Base-by-base conservation (phyloP, 2,113 vertebrate species). In the Panthera uncia region DNA sequence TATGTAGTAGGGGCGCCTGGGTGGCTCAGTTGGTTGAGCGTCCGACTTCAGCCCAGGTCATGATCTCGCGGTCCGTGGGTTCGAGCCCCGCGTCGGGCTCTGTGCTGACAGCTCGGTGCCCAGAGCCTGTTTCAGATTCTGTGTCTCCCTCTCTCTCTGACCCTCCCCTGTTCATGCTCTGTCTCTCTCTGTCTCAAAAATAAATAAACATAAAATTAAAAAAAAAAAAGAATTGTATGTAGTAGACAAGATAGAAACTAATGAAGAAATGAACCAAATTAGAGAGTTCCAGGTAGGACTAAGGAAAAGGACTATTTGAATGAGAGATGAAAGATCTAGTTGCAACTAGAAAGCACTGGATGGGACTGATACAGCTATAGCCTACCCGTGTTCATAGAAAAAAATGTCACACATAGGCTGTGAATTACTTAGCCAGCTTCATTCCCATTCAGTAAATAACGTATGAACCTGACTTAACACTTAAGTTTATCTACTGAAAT, bases 261-360 rank as follows among this genome's bases (percentile, higher is more conserved):
- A 94, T 88, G 63, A 94, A 61, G 74, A 96, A 97, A 82, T 93
- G 1, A 80, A 61, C n/a, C 84, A 89, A 89, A 66, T 94, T 86
- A 92, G 38, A 31, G 48, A 80, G 38, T 85, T 73, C 76, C n/a
- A 93, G 45, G 91, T 91, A 89, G 50, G 16, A 57, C 52, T 33
- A 48, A 89, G 61, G 27, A 65, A 80, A 61, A 71, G 6, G 10
- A 33, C 57, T 96, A 63, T 95, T 93, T 50, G 69, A 76, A 57
- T 92, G 48, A 95, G 52, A 94, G 21, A 4, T 57, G 13, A 74
- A 25, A 88, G 18, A 7, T 91, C 45, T 61, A 1, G 19, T 87
- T 85, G 65, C 55, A 45, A 45, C 45, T 45, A 45, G 45, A 31
- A 90, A 66, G 25, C 82, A 80, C 33, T 76, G 13, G 68, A 21